Conservation (phyloP, 2,113 vertebrate species). For the Daphoenositta chrysoptera region DNA sequence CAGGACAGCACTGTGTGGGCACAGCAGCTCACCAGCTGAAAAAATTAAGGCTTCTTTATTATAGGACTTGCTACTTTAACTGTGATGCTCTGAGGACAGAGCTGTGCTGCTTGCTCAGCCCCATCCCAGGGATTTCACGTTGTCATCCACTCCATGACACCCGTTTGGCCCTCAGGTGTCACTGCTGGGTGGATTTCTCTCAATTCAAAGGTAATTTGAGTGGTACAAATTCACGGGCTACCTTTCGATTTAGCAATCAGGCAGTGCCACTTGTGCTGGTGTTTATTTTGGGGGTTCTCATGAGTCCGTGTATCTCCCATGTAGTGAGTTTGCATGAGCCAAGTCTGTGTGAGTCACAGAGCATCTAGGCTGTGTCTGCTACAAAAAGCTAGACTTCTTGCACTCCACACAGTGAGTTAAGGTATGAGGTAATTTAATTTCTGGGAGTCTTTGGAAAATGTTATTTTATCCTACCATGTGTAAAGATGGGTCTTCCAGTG, state of each 20-base stretch:
- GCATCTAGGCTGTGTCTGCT: neutral
- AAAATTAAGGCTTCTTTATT: neutral
- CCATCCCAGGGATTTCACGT: neutral
- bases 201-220: neutral
- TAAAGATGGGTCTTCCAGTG: neutral
- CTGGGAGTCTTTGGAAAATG: neutral
- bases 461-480: neutral
- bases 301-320: neutral
- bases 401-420: neutral
- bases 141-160: too few species aligned
- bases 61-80: neutral
- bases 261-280: neutral
- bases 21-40: neutral
- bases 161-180: rapidly evolving
- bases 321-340: neutral
- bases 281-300: neutral
- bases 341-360: neutral
- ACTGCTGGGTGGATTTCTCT: neutral
- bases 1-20: neutral
- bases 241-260: neutral
- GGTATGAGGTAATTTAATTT: neutral
- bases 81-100: neutral
- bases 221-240: neutral
- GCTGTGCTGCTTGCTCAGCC: neutral
- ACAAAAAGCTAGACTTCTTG: neutral